Conservation (phyloP, 1,140 invertebrate species). For the Tetramorium simillimum region DNA sequence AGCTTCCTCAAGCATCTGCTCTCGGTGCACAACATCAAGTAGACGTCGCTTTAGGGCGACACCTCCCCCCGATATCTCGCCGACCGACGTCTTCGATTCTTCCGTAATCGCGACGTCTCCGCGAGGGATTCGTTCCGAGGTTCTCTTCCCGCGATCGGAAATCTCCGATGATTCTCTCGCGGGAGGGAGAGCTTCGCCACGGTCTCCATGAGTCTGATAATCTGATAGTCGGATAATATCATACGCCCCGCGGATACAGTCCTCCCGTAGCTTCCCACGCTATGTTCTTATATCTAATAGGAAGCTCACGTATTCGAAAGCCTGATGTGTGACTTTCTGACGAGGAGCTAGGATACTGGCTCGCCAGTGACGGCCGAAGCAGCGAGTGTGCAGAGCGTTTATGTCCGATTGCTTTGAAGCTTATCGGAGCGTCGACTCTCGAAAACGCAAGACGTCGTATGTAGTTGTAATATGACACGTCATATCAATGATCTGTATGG, state of each 20-base stretch:
- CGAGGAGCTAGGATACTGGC: neutral
- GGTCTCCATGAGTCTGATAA: conserved; percentile 7
- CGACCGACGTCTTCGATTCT: conserved; percentile 17
- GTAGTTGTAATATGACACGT: conserved; percentile 48
- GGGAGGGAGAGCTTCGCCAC: neutral
- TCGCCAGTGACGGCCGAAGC: neutral
- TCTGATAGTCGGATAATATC: conserved; percentile 33
- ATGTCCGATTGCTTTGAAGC: conserved; percentile 34
- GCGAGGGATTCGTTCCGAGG: conserved; percentile 6
- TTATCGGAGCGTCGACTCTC: conserved; percentile 15
- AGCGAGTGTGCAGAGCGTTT: conserved; percentile 11
- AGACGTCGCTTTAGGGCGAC: conserved; percentile 59
- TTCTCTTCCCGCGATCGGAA: neutral
- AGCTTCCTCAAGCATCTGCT: conserved; percentile 83
- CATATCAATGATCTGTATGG: conserved; percentile 50
- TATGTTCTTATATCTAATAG: conserved; percentile 22
- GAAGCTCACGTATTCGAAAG: conserved; percentile 1
- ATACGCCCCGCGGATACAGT: conserved; percentile 3
- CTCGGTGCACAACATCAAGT: conserved; percentile 85
- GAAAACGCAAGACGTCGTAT: conserved; percentile 35
- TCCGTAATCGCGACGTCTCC: conserved; percentile 4
- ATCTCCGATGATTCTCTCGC: neutral
- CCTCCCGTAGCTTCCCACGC: neutral
- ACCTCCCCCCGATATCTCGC: neutral
- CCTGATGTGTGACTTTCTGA: neutral